Evolutionary conservation across 1,140 invertebrate species (phyloP), one percentile per base, ranked within the genome.

Genomic region (Ceratina japonica): DNA sequence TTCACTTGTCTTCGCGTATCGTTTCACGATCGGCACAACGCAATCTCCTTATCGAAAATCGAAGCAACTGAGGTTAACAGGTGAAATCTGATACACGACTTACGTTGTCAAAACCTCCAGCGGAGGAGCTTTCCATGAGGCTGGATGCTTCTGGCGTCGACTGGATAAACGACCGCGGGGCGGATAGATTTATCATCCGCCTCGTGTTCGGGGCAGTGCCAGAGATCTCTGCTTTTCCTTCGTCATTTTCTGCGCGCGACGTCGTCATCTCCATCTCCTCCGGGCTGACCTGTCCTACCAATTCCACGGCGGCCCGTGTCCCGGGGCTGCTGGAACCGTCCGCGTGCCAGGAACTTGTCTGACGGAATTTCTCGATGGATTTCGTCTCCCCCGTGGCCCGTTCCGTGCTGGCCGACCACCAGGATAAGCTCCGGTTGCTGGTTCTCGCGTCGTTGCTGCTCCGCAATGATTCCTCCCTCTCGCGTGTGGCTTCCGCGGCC

Each of bases 391-490:
- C 58, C 24, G 70, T 49, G 51, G 62, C 18, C 8, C 80, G 74
- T 27, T 74, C 83, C 18, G 75, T 22, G 79, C 77, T 85, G n/a
- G 71, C 51, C 15, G 75, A 75, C 24, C 70, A 75, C 79, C 74
- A 82, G 16, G 66, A 20, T 3, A 76, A 79, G 16, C 84, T 75
- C 79, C 78, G 76, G 64, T 74, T 80, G 77, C 68, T 83, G 61
- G 80, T 88, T 58, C 78, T 82, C 68, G 73, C 63, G 66, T 83
- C 80, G 71, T 82, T 69, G 59, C 79, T 80, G 77, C 59, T 79
- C 86, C 83, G 86, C n/a, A 75, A 79, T 68, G 87, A 79, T 58
- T 88, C 66, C 54, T 86, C 59, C 22, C 82, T 79, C 66, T 74
- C 77, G 24, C 86, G 69, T 31, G 81, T 81, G 70, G 76, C 79